phyloP scores from a whole-genome alignment of 2,888 invertebrate genomes.

The Pyrochroa serraticornis region DNA sequence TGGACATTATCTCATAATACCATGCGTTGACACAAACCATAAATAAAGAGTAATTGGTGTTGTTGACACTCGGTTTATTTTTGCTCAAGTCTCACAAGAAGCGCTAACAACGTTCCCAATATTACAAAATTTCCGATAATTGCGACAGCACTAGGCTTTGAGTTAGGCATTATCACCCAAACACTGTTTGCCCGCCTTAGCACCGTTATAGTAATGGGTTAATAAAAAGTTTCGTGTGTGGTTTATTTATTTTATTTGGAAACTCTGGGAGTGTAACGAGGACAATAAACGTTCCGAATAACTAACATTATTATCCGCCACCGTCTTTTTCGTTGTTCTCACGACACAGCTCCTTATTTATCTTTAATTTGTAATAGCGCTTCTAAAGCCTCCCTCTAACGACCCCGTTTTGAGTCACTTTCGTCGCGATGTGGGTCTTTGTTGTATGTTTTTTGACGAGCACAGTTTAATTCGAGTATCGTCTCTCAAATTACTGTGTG shows the following conservation, averaged over 20 bases:
- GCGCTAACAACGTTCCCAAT: conserved; percentile 1
- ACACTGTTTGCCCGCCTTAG: conserved; percentile 19
- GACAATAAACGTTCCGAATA: conserved; percentile 15
- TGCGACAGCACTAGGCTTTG: conserved; percentile 14
- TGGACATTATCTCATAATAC: conserved; percentile 15
- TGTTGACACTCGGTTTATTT: conserved; percentile 6
- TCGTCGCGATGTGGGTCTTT: not conserved
- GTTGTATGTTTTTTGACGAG: no score
- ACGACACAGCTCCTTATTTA: conserved; percentile 15
- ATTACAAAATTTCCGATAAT: conserved; percentile 19
- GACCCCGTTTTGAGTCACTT: no score
- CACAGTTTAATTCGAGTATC: not conserved
- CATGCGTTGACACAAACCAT: not conserved
- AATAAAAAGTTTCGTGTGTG: conserved; percentile 25
- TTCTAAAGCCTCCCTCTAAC: not conserved
- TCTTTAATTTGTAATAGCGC: conserved; percentile 3
- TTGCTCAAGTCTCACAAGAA: not conserved
- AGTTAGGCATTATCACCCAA: conserved; percentile 20
- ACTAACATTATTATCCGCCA: conserved; percentile 16
- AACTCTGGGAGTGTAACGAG: conserved; percentile 21
- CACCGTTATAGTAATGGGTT: conserved; percentile 19
- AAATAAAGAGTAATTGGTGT: not conserved
- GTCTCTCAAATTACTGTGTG: not conserved
- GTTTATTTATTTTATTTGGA: conserved; percentile 25
- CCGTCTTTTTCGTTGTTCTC: conserved; percentile 4